phyloP scores from a whole-genome alignment of 2,888 invertebrate species.

The Polyploca ridens region DNA sequence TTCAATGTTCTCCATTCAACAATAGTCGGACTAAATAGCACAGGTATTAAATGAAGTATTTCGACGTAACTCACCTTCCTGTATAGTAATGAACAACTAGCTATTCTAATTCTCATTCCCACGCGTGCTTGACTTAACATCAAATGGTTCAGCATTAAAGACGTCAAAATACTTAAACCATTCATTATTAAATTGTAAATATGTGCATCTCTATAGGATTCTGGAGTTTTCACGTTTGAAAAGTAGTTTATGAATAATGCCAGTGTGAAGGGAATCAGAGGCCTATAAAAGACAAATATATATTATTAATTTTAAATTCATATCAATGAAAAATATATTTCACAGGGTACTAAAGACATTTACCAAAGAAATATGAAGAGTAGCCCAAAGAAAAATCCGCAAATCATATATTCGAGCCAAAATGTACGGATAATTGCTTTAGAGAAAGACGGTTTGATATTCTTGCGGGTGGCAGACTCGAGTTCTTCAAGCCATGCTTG shows the following conservation, averaged over 20 bases:
- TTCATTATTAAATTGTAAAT: conserved; percentile 87
- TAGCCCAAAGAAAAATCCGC: conserved; percentile 84
- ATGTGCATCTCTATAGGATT: conserved; percentile 85
- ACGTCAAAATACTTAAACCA: conserved; percentile 81
- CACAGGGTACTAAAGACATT: conserved; percentile 30
- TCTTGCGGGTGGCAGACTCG: conserved; percentile 69
- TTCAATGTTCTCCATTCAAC: background rate
- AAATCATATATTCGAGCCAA: conserved; percentile 84
- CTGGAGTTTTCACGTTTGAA: conserved; percentile 76
- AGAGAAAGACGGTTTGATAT: conserved; percentile 84
- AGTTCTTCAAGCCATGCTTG: conserved; percentile 87
- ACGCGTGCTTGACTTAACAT: conserved; percentile 84
- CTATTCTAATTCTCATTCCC: conserved; percentile 91
- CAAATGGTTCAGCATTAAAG: conserved; percentile 87
- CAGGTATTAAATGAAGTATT: background rate
- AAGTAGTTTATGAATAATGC: conserved; percentile 87
- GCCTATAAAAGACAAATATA: conserved; percentile 63
- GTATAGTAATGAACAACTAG: conserved; percentile 92
- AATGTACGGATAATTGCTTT: conserved; percentile 86
- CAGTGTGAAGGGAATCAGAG: conserved; percentile 85
- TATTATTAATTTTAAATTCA: background rate
- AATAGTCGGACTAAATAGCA: background rate
- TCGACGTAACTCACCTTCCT: conserved; percentile 88
- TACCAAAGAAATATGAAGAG: conserved; percentile 85
- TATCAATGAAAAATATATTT: background rate